Evolutionary conservation across 2,113 vertebrate genomes (phyloP), one percentile per base, ranked within the genome.

Genomic region (Coptodon bakossiorum): DNA sequence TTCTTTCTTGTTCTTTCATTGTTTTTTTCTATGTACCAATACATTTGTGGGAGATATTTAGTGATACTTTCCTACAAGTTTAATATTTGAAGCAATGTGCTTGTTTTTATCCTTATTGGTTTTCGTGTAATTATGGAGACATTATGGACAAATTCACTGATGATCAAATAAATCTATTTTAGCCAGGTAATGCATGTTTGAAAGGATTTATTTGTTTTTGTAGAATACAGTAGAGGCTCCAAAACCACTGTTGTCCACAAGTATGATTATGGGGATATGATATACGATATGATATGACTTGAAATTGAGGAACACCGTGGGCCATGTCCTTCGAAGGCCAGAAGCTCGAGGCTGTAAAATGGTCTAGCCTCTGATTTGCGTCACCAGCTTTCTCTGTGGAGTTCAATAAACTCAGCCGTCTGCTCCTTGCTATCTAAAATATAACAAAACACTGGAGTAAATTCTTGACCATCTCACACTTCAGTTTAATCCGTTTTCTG

Each of bases 401-500:
- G 54, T 57, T 29, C 5, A 7, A 57, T 29, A 29, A 57, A 57
- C 0, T 29, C 56, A 16, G 13, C 24, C 0, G 0, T 16, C 56
- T 57, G 56, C 56, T 57, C 56, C 13, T 57, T 57, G 4, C 56
- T 1, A 5, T 57, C 56, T 29, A 29, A 57, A 57, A 29, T 16
- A 57, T 29, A 57, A 57, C 7, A 3, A 2, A 1, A 57, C 24
- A 27, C 22, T 57, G 22, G 6, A 7, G 12, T 57, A 57, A 57
- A 57, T 56, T 56, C 52, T 53, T 2, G 2, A 53, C 52, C 52
- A 53, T 6, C 52, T 54, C 52, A 54, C 1, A 54, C 52, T 54
- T 54, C 2, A 2, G 0, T 54, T 53, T 22, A 22, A 22, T 22
- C 52, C 2, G 3, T 0, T 53, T 54, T 22, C 52, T 22, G 52